These are phyloP conservation scores for Salarias fasciatus DNA, from an alignment of 2,797 vertebrate genomes.

Conservation along the genomic window DNA sequence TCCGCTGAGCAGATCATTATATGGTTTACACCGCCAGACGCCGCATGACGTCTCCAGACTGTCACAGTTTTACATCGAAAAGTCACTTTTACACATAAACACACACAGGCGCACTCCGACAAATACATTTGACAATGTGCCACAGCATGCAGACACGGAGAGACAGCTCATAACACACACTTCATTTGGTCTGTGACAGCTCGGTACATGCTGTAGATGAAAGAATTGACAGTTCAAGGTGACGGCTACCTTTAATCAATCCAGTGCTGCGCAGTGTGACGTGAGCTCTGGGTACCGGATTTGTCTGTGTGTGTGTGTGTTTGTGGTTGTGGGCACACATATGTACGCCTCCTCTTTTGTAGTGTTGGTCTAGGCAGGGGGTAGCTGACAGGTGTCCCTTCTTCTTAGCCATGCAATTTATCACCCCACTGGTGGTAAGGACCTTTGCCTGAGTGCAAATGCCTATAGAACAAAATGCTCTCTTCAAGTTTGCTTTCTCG, in stretches of 20 bases:
- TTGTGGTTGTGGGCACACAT: conserved; percentile 24
- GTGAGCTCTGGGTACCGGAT: conserved; percentile 43
- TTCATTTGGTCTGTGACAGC: conserved; percentile 69
- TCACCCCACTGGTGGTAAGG: conserved; percentile 75
- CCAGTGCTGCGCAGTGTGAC: conserved; percentile 43
- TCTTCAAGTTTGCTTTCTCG: conserved; percentile 3
- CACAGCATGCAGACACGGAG: conserved; percentile 23
- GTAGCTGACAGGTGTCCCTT: conserved; percentile 81
- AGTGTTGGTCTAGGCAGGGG: conserved; percentile 45
- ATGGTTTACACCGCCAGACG: too few relatives aligned
- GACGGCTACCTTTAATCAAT: conserved; percentile 64
- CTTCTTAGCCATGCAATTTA: conserved; percentile 81
- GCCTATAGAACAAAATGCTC: conserved; percentile 34
- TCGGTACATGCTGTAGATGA: conserved; percentile 60
- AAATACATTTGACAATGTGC: conserved; percentile 7
- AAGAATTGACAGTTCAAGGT: conserved; percentile 77
- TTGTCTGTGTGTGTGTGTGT: conserved; percentile 24
- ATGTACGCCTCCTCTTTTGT: conserved; percentile 48
- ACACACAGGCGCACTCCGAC: conserved; percentile 9
- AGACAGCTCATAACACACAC: conserved; percentile 42
- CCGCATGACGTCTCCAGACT: conserved; percentile 8
- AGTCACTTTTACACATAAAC: conserved; percentile 11
- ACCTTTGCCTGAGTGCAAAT: conserved; percentile 62
- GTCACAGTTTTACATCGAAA: conserved; percentile 34
- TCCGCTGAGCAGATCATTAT: too few relatives aligned